Percentiles rank a stretch among this genome's conserved stretches.
phyloP scores from a whole-genome alignment of 2,797 vertebrate species.

The Falco biarmicus region DNA sequence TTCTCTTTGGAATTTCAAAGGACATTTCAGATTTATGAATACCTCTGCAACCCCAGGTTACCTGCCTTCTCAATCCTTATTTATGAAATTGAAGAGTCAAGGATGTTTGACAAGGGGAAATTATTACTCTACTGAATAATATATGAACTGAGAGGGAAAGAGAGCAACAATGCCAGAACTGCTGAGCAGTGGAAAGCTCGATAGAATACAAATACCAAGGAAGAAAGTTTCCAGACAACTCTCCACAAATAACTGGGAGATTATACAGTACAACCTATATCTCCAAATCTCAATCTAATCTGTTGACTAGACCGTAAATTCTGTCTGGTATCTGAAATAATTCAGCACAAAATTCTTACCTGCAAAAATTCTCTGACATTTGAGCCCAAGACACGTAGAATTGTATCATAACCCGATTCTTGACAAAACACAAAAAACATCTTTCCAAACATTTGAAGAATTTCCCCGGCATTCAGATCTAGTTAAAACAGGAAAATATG shows the following conservation, averaged over 20 bases:
- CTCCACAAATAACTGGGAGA: neutral
- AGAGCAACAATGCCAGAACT: neutral
- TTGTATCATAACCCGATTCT: slow-evolving; percentile 98
- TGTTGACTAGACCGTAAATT: neutral
- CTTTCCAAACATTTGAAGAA: slow-evolving; percentile 98
- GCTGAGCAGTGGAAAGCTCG: neutral
- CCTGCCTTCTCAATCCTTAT: neutral
- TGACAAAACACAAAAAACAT: slow-evolving; percentile 99
- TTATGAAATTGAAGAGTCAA: neutral
- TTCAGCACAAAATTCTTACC: slow-evolving; percentile 77
- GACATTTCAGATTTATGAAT: neutral
- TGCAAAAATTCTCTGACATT: slow-evolving; percentile 98
- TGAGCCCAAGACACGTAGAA: slow-evolving; percentile 94
- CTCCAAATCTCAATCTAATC: neutral
- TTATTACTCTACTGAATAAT: neutral
- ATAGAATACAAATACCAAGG: neutral
- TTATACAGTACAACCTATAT: neutral
- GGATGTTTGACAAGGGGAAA: neutral
- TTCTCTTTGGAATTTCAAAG: neutral
- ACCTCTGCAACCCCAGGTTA: neutral
- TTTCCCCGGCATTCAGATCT: slow-evolving; percentile 96
- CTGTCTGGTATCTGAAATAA: neutral
- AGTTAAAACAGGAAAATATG: slow-evolving; percentile 59
- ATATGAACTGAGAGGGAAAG: neutral
- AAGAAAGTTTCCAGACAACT: neutral